These are phyloP conservation scores for Coelopa pilipes DNA, from an alignment of 2,888 invertebrate genomes.

Conservation along the genomic window DNA sequence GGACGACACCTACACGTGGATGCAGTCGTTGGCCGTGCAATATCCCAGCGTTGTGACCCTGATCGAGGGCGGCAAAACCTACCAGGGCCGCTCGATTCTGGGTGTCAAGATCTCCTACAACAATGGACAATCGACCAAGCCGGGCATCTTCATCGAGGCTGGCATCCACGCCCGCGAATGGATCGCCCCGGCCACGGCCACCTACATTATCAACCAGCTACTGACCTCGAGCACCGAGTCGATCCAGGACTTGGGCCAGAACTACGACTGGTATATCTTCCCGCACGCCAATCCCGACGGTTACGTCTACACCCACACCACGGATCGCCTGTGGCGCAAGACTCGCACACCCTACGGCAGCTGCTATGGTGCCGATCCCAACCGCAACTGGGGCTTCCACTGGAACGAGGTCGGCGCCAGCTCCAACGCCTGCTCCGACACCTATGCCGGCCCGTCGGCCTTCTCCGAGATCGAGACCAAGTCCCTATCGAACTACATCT, in stretches of 20 bases:
- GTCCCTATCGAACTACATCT: slow-evolving; percentile 70
- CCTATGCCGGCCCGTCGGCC: slow-evolving; percentile 74
- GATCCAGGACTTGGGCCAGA: slow-evolving; percentile 68
- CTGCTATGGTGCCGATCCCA: slow-evolving; percentile 78
- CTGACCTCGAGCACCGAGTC: slow-evolving; percentile 69
- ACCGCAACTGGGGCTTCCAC: slow-evolving; percentile 80
- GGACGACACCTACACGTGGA: slow-evolving; percentile 70
- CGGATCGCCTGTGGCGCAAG: slow-evolving; percentile 75
- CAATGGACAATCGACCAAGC: slow-evolving; percentile 49
- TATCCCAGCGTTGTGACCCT: slow-evolving; percentile 69
- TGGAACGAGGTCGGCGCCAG: slow-evolving; percentile 75
- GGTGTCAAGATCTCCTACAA: slow-evolving; percentile 71
- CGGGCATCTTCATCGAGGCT: slow-evolving; percentile 72
- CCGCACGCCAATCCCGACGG: slow-evolving; percentile 85
- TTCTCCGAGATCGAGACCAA: slow-evolving; percentile 79
- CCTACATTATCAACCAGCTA: slow-evolving; percentile 73
- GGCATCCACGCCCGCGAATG: slow-evolving; percentile 82
- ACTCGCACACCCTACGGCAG: slow-evolving; percentile 70
- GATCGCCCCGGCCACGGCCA: slow-evolving; percentile 75
- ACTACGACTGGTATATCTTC: slow-evolving; percentile 79
- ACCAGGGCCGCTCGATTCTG: slow-evolving; percentile 72
- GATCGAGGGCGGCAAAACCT: slow-evolving; percentile 69
- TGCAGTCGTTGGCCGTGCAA: slow-evolving; percentile 67
- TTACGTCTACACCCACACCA: slow-evolving; percentile 72
- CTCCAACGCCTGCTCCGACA: slow-evolving; percentile 71